A percentile compares a stretch with the other conserved stretches of the same genome.
These are phyloP conservation scores for Psilopogon haemacephalus DNA, from an alignment of 2,113 vertebrate species.

Conservation along the genomic window DNA sequence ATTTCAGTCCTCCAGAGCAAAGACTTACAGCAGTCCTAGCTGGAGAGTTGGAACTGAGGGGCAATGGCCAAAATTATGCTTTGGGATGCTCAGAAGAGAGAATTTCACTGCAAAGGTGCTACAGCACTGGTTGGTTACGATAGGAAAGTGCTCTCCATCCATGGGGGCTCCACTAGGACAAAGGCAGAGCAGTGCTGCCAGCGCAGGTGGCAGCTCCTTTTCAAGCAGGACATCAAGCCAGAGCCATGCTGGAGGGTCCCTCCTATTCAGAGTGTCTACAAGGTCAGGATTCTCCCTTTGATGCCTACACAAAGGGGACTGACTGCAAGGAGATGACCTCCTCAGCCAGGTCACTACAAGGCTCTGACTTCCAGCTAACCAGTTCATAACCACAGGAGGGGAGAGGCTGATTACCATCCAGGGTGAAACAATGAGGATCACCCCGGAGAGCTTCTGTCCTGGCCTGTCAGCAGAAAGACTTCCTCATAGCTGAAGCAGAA, in stretches of 20 bases:
- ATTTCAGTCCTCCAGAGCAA: background rate
- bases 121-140: background rate
- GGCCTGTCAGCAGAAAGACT: background rate
- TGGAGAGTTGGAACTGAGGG: background rate
- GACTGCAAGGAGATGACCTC: fast-evolving
- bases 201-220: background rate
- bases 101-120: background rate
- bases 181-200: background rate
- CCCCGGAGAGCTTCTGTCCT: background rate
- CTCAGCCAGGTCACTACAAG: background rate
- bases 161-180: background rate
- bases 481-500: slow-evolving; percentile 7
- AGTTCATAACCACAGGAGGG: background rate
- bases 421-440: background rate
- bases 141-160: too few relatives aligned
- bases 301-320: background rate
- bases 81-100: background rate
- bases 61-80: background rate
- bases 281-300: fast-evolving
- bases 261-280: fast-evolving
- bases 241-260: background rate
- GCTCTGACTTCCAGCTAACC: background rate
- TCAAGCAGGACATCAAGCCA: background rate
- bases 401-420: background rate
- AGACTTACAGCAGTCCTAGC: background rate